Evolutionary conservation across 1,140 invertebrate species (phyloP), one percentile per base, ranked within the genome.

Genomic region (Apis cerana): DNA sequence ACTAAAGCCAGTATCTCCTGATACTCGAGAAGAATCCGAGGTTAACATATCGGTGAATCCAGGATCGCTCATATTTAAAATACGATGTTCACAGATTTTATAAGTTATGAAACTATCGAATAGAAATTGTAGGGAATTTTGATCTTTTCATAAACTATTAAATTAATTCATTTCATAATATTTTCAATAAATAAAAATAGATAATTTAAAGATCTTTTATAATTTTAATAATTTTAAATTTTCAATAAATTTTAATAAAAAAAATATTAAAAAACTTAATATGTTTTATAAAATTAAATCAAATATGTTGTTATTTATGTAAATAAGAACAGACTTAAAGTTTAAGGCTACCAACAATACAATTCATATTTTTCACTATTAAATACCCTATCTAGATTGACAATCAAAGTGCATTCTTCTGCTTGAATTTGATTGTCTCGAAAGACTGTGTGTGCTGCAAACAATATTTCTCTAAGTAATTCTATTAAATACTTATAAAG

Each of bases 1-100:
- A 89, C 96, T 97, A 90, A 99, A 97, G 91, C 97, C 97, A 10
- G 95, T 91, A 85, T 95, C 95, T 70, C 92, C 91, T 91, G 92
- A 90, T 54, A 83, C 84, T 72, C 71, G 77, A 11, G 67, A 50
- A 19, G 72, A 67, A 67, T 87, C 76, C 9, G 27, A 50, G 27
- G 13, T 64, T 27, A 83, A 83, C 72, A 85, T 75, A 54, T 88
- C 87, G 17, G 21, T 59, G 27, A 74, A 61, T 21, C 27, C 59
- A 52, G 54, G 72, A 65, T 88, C 83, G 15, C 50, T 65, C 87
- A 88, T 88, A 56, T 74, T 88, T 69, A 5, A 85, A 81, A 70
- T 52, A 58, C 59, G 15, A 64, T 33, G 19, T 27, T n/a, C 56
- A 56, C 12, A 23, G n/a, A 33, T 59, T 8, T 64, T 2, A 15